A percentile compares a stretch with the other conserved stretches of the same genome.
Evolutionary conservation across 92 coral and sea anemone genomes (phyloP).

Genomic region (Micromussa lordhowensis): DNA sequence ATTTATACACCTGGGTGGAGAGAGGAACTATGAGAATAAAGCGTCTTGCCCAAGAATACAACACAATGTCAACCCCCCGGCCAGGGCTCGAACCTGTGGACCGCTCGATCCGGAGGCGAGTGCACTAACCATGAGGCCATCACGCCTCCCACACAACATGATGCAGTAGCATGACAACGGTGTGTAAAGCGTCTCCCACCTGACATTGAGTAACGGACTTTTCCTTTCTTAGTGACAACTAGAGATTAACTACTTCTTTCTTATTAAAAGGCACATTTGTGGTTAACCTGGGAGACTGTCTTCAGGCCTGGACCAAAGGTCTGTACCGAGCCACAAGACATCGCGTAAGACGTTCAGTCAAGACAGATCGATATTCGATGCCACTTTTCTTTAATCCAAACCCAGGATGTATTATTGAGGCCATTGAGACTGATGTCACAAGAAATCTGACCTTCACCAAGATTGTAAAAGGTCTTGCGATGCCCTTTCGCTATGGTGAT

Average conservation of each 20-base stretch:
- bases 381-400: conserved; percentile 72
- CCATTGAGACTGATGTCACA: conserved; percentile 46
- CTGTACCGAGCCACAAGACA: conserved; percentile 75
- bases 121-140: too few relatives aligned
- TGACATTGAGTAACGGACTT: conserved; percentile 30
- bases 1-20: too few relatives aligned
- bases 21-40: too few relatives aligned
- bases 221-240: too few relatives aligned
- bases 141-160: too few relatives aligned
- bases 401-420: conserved; percentile 36
- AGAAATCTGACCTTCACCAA: conserved; percentile 3
- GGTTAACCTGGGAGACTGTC: conserved; percentile 76
- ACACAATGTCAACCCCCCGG: too few relatives aligned
- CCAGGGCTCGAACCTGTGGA: too few relatives aligned
- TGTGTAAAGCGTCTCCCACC: conserved; percentile 50
- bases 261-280: conserved; percentile 19
- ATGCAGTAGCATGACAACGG: too few relatives aligned
- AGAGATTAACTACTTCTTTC: too few relatives aligned
- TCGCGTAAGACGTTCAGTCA: conserved; percentile 60
- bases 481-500: conserved; percentile 48
- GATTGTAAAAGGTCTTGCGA: conserved; percentile 8
- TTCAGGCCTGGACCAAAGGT: conserved; percentile 80
- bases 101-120: too few relatives aligned
- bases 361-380: conserved; percentile 61
- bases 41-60: too few relatives aligned